Percentiles rank a stretch among this genome's conserved stretches.
Conservation (phyloP, 2,888 invertebrate genomes). For the Minunthozetes semirufus region DNA sequence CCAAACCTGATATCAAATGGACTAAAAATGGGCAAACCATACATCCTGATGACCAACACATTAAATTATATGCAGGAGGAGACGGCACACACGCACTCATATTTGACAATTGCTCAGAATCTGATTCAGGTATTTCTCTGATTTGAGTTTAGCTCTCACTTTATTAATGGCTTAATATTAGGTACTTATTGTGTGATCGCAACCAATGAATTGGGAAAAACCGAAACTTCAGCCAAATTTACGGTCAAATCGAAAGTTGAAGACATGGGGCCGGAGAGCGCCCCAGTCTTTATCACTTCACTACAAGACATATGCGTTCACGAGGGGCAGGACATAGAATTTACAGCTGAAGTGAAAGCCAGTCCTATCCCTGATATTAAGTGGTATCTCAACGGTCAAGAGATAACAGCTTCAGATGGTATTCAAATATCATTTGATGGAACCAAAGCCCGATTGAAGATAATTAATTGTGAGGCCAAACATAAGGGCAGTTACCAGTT, state of each 20-base stretch:
- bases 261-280: slow-evolving; percentile 21
- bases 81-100: slow-evolving; percentile 79
- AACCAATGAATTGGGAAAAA: slow-evolving; percentile 73
- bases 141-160: background rate
- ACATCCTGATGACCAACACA: slow-evolving; percentile 65
- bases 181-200: slow-evolving; percentile 67
- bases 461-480: slow-evolving; percentile 38
- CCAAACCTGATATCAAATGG: slow-evolving; percentile 43
- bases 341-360: slow-evolving; percentile 69
- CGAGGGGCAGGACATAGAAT: slow-evolving; percentile 65
- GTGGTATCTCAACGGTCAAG: slow-evolving; percentile 64
- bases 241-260: slow-evolving; percentile 56
- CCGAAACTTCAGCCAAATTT: slow-evolving; percentile 64
- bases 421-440: slow-evolving; percentile 42
- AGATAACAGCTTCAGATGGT: slow-evolving; percentile 57
- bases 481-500: slow-evolving; percentile 76
- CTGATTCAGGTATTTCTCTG: slow-evolving; percentile 64
- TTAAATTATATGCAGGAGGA: slow-evolving; percentile 73
- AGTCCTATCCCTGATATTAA: slow-evolving; percentile 72
- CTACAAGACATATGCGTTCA: slow-evolving; percentile 50
- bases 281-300: slow-evolving; percentile 5
- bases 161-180: background rate
- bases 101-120: slow-evolving; percentile 72
- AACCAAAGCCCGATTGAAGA: slow-evolving; percentile 34
- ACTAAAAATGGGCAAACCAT: slow-evolving; percentile 52